Base-by-base conservation (phyloP, 2,888 invertebrate genomes). In the Teleiodes luculella region DNA sequence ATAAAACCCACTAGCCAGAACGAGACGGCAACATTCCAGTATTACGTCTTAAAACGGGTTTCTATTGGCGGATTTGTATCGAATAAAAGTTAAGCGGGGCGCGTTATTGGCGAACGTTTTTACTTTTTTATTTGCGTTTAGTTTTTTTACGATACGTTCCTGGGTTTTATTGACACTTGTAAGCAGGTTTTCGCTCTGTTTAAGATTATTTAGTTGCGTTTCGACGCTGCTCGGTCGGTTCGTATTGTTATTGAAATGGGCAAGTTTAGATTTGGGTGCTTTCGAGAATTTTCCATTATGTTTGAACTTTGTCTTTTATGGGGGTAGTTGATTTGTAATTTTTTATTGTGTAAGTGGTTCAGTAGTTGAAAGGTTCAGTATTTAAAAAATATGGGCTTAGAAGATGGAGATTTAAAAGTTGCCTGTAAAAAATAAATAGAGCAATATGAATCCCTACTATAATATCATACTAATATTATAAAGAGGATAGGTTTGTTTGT, bases 161-260 rank as follows among this genome's bases (percentile, higher is more conserved):
- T 76, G 76, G 76, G 73, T 77, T 81, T 83, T 80, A 83, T 79
- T 76, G 66, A 73, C 72, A 72, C 72, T 81, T 76, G 64, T 61
- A 61, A 68, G 66, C 79, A 80, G 78, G 70, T 74, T 72, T 73
- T 65, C 66, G 68, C 58, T 68, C 66, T 65, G 65, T 71, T 69
- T 70, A 67, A 61, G 63, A 62, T 72, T 74, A 68, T 69, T 70
- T 65, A 63, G 64, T 65, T 63, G 63, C 58, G 49, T 37, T 49
- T 51, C 24, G 51, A 37, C 37, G 49, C 11, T 24, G 13, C 16
- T 16, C 14, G 31, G 35, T 37, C 24, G 49, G 16, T 35, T 48
- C 35, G 48, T 48, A 43, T 24, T 43, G 43, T 43, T 43, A 43
- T 43, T 43, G 43, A 20, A 13, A 43, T 20, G 11, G 8, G 39